phyloP scores from a whole-genome alignment of 1,140 invertebrate genomes.

The Trichonephila inaurata region DNA sequence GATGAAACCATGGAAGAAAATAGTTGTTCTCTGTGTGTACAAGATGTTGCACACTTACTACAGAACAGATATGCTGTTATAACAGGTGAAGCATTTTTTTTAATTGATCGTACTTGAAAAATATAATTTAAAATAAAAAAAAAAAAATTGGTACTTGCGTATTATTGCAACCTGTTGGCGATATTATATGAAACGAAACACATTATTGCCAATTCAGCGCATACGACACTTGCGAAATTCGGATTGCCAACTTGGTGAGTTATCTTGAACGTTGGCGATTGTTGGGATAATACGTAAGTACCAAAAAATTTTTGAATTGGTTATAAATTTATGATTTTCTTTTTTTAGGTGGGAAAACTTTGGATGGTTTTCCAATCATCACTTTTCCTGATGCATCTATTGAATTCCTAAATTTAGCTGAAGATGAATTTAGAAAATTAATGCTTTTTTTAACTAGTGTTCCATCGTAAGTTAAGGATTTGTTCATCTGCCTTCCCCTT shows the following conservation, averaged over 20 bases:
- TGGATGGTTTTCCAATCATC: constrained; percentile 94
- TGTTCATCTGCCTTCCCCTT: neutral
- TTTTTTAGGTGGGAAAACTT: constrained; percentile 90
- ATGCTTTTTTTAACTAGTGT: constrained; percentile 96
- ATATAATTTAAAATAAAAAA: neutral
- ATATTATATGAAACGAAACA: too few species aligned
- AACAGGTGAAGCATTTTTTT: constrained; percentile 84
- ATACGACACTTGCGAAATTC: too few species aligned
- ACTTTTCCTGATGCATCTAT: constrained; percentile 92
- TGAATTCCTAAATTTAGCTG: constrained; percentile 90
- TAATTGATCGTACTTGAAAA: neutral
- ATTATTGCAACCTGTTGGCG: too few species aligned
- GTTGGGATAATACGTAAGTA: too few species aligned
- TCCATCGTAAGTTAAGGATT: constrained; percentile 87
- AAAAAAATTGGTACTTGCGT: too few species aligned
- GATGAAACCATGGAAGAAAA: constrained; percentile 83
- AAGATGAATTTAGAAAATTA: constrained; percentile 93
- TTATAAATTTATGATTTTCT: neutral
- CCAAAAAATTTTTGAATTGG: neutral
- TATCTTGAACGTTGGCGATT: too few species aligned
- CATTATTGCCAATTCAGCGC: too few species aligned
- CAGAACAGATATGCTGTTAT: constrained; percentile 93
- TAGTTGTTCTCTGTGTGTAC: constrained; percentile 85
- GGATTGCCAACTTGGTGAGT: too few species aligned
- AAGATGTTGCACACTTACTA: constrained; percentile 91